Evolutionary conservation across 2,888 invertebrate species (phyloP), one percentile per base, ranked within the genome.

Genomic region (Cecidostiba fungosa): DNA sequence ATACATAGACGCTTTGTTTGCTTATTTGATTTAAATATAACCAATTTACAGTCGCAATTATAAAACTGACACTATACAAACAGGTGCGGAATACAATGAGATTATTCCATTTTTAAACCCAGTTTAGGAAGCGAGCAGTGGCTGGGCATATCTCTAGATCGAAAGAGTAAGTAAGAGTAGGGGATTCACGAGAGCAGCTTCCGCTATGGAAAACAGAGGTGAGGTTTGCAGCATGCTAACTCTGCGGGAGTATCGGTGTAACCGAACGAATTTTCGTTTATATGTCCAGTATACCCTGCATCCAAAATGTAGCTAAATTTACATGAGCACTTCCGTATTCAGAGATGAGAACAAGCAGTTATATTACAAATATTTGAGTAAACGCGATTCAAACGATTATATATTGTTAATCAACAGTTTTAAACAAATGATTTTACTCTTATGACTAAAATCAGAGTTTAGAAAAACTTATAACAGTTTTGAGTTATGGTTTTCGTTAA

Each of bases 91-190:
- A 39, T 43, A 10, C 43, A 0, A 43, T 43, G 12, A 12, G 10
- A 43, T 43, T 43, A 10, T 43, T 43, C 12, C 1, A 12, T 43
- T 43, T 12, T 12, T 10, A 12, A 43, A 43, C 43, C 12, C 43
- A 43, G 43, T 43, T 43, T 43, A 43, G 12, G 12, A 43, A 10
- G 43, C 43, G 12, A 10, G 12, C 43, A 12, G 3, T 43, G 43
- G 12, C 10, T 43, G 43, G 43, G 12, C 43, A 43, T 43, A 43
- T 43, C 43, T 39, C 54, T 8, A 8, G 5, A 59, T 59, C 54
- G 50, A 29, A 54, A 32, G 54, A 54, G 36, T 23, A 70, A 80
- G 50, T n/a, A n/a, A n/a, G n/a, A n/a, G n/a, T n/a, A 73, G 72
- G 59, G 39, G 50, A 14, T 59, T 36, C 23, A 29, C 12, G 32